A percentile compares a stretch with the other conserved stretches of the same genome.
phyloP scores from a whole-genome alignment of 2,113 vertebrate species.

The Takifugu flavidus region DNA sequence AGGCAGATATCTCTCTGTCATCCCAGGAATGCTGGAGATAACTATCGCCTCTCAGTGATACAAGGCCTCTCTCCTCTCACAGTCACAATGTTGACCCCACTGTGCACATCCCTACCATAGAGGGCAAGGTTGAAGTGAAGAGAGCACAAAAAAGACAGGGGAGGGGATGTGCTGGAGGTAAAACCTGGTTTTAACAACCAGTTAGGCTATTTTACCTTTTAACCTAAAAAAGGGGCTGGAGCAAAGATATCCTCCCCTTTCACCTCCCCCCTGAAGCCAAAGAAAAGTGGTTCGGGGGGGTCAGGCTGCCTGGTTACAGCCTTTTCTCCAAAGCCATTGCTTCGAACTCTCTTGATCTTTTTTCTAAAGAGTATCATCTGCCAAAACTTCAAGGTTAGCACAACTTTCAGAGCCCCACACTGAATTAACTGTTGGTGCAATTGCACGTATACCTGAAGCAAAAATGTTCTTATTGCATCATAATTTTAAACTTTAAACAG shows the following conservation, averaged over 20 bases:
- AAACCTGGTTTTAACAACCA: slow-evolving; percentile 56
- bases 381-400: slow-evolving; percentile 55
- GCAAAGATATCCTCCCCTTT: slow-evolving; percentile 47
- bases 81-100: slow-evolving; percentile 54
- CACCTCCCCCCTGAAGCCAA: slow-evolving; percentile 47
- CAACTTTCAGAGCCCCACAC: slow-evolving; percentile 57
- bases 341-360: slow-evolving; percentile 34
- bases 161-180: slow-evolving; percentile 32
- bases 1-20: slow-evolving; percentile 79
- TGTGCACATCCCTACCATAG: slow-evolving; percentile 47
- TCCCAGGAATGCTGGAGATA: slow-evolving; percentile 93
- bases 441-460: slow-evolving; percentile 72
- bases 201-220: slow-evolving; percentile 62
- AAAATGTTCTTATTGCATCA: slow-evolving; percentile 69
- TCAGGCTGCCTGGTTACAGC: slow-evolving; percentile 21
- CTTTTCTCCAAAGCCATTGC: slow-evolving; percentile 30
- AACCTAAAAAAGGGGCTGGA: slow-evolving; percentile 54
- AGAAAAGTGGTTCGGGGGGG: slow-evolving; percentile 31
- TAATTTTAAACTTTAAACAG: slow-evolving; percentile 46
- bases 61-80: slow-evolving; percentile 72
- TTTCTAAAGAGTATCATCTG: slow-evolving; percentile 58
- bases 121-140: slow-evolving; percentile 43
- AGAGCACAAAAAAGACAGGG: slow-evolving; percentile 11
- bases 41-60: slow-evolving; percentile 83
- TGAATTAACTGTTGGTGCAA: slow-evolving; percentile 47